Base-by-base conservation (phyloP, 2,797 vertebrate genomes). In the Lithobates pipiens region DNA sequence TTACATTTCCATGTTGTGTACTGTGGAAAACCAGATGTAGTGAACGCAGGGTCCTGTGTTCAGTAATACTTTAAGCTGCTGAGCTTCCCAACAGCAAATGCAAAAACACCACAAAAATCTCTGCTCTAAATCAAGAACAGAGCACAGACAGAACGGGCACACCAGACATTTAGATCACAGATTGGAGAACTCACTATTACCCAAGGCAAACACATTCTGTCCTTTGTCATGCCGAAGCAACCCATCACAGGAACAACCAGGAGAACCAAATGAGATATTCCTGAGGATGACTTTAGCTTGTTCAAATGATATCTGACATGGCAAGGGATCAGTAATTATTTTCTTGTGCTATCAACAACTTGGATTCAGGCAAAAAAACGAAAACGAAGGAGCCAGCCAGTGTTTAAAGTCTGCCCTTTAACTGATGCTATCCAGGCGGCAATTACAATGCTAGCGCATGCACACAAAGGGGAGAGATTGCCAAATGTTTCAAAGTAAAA, bases 261-360 rank as follows among this genome's bases (percentile, higher is more conserved):
- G 75, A 82, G 88, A 92, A 88, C 2, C 46, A 86, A 88, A 91
- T 90, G 80, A 87, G 73, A 88, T 86, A 89, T 89, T 89, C 88
- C 90, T 78, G 23, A 79, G 85, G 84, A 91, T 88, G 79, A 90
- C 84, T 76, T 88, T 72, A 7, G 6, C 85, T 87, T 85, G 83
- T 85, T 90, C 89, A 84, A 89, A 88, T 89, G 83, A 88, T 74
- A 89, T 76, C 25, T 88, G 88, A 88, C 84, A 86, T 34, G 81
- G 87, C 50, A 88, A 57, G 83, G 86, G 85, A 18, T 80, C 78
- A 90, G 88, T 90, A 88, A 80, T 91, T 90, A 15, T 61, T 61
- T 61, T 61, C 21, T 61, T 61, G 54, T n/a, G 54, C 54, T 23
- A 61, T 23, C 21, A 23, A 61, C 54, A 61, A 23, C 54, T 61